phyloP scores from a whole-genome alignment of 2,113 vertebrate genomes.

The Phyllostomus hastatus region DNA sequence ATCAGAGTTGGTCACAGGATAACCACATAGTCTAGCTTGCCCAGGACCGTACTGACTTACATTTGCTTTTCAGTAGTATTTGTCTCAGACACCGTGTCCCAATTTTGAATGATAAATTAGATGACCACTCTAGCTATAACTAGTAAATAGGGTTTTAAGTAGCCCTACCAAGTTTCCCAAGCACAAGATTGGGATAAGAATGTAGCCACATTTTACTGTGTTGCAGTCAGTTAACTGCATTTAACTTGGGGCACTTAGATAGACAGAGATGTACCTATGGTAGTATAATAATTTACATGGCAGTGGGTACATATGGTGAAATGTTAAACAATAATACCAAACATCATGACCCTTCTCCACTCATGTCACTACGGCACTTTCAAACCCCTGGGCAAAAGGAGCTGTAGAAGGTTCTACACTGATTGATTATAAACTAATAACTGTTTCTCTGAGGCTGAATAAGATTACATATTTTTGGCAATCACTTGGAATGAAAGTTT shows the following conservation, averaged over 20 bases:
- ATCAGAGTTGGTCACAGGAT: background rate
- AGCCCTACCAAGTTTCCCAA: background rate
- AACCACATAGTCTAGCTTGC: background rate
- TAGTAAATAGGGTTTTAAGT: background rate
- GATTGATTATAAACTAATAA: background rate
- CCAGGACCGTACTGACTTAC: background rate
- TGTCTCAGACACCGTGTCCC: background rate
- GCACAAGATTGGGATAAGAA: background rate
- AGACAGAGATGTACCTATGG: background rate
- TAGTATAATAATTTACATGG: background rate
- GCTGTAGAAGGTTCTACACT: background rate
- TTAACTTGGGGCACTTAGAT: background rate
- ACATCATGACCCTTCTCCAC: background rate
- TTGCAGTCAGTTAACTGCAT: background rate
- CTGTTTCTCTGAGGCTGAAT: background rate
- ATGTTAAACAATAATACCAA: background rate
- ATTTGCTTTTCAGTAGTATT: background rate
- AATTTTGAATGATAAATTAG: background rate
- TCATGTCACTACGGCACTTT: background rate
- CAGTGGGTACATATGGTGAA: background rate
- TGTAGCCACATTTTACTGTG: background rate
- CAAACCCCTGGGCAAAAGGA: background rate
- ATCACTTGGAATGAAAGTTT: slow-evolving; percentile 17
- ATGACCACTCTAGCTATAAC: background rate
- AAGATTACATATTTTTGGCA: background rate